A percentile compares a stretch with the other conserved stretches of the same genome.
These are phyloP conservation scores for Chaenodraco wilsoni DNA, from an alignment of 2,797 vertebrate species.

Conservation along the genomic window DNA sequence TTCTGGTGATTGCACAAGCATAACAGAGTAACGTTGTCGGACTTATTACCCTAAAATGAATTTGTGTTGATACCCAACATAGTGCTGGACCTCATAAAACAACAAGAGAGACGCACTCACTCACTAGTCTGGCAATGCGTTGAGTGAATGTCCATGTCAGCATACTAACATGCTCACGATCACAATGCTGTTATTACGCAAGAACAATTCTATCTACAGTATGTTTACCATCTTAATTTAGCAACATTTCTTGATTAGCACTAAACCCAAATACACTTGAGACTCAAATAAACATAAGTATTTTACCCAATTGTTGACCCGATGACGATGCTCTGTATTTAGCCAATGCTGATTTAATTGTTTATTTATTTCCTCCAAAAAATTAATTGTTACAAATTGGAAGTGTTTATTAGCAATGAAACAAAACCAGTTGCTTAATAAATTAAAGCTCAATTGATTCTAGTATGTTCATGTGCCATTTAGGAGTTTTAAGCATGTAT, in stretches of 20 bases:
- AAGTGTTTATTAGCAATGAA: too few species aligned
- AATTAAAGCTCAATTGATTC: too few species aligned
- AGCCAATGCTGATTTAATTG: too few species aligned
- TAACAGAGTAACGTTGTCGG: constrained; percentile 14
- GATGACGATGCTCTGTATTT: too few species aligned
- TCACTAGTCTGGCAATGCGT: constrained; percentile 3
- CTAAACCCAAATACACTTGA: background rate
- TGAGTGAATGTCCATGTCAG: constrained; percentile 7
- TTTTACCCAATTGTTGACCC: too few species aligned
- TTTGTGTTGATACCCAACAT: constrained; percentile 23
- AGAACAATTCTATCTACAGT: background rate
- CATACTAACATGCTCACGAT: background rate
- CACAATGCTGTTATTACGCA: background rate
- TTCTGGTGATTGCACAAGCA: constrained; percentile 1
- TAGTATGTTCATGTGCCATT: too few species aligned
- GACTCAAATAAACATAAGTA: too few species aligned
- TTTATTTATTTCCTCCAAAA: too few species aligned
- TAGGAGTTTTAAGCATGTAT: too few species aligned
- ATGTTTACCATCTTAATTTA: constrained; percentile 4
- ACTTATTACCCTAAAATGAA: constrained; percentile 1
- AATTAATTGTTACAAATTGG: too few species aligned
- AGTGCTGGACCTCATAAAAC: constrained; percentile 1
- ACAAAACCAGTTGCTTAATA: too few species aligned
- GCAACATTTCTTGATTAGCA: background rate
- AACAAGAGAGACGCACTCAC: background rate